These are phyloP conservation scores for Ypsolopha sequella DNA, from an alignment of 2,888 invertebrate species.

Conservation along the genomic window DNA sequence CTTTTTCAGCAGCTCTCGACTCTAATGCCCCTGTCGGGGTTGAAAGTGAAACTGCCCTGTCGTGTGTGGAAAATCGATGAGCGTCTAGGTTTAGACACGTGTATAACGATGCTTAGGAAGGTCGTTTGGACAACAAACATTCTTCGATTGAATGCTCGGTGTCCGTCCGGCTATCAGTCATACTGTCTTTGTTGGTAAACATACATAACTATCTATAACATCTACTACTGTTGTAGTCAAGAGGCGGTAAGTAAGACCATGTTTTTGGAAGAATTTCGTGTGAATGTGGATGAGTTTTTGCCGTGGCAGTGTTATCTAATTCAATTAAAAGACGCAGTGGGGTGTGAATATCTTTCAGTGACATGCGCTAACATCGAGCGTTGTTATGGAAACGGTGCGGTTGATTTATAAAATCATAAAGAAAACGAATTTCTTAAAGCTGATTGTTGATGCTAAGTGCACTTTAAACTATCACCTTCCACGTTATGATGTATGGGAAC, in stretches of 20 bases:
- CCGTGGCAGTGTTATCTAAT: not conserved
- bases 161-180: not conserved
- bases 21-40: no score
- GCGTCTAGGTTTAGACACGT: slow-evolving; percentile 21
- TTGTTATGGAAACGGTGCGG: slow-evolving; percentile 31
- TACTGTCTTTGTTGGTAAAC: slow-evolving; percentile 16
- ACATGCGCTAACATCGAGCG: slow-evolving; percentile 5
- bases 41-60: slow-evolving; percentile 46
- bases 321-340: not conserved
- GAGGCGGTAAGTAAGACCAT: no score
- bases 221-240: no score
- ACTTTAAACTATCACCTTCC: slow-evolving; percentile 54
- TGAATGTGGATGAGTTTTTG: no score
- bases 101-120: slow-evolving; percentile 24
- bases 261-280: no score
- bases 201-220: not conserved
- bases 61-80: slow-evolving; percentile 54
- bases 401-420: slow-evolving; percentile 16
- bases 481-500: slow-evolving; percentile 60
- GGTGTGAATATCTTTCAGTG: not conserved
- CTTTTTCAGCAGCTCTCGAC: no score
- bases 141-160: slow-evolving; percentile 20
- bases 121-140: slow-evolving; percentile 46
- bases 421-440: slow-evolving; percentile 29
- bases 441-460: slow-evolving; percentile 11